Conservation (phyloP, 2,113 vertebrate genomes). For the Polyodon spathula region DNA sequence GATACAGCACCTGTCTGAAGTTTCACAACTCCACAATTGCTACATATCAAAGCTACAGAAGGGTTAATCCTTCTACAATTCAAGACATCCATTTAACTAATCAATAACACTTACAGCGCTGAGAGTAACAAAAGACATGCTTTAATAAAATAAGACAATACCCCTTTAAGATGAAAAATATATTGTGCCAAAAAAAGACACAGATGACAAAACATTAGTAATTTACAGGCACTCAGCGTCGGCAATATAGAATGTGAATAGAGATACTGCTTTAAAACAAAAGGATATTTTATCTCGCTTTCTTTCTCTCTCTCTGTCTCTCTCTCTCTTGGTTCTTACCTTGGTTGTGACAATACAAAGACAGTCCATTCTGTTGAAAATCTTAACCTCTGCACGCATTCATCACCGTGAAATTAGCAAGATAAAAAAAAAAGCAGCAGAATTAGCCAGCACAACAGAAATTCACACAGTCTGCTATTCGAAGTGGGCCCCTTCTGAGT, state of each 20-base stretch:
- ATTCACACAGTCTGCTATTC: conserved; percentile 59
- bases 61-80: too few species aligned
- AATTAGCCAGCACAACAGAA: conserved; percentile 45
- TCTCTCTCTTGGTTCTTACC: conserved; percentile 61
- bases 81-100: too few species aligned
- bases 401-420: conserved; percentile 66
- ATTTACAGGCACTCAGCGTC: conserved; percentile 4
- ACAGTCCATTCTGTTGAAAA: conserved; percentile 77
- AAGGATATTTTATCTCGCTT: conserved; percentile 12
- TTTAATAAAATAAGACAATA: neutral
- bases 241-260: conserved; percentile 5
- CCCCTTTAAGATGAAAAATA: conserved; percentile 8
- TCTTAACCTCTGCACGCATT: conserved; percentile 59
- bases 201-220: conserved; percentile 9
- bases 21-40: neutral
- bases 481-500: conserved; percentile 55
- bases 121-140: neutral
- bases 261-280: conserved; percentile 8
- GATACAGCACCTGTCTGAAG: neutral
- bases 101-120: conserved; percentile 8
- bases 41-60: too few species aligned
- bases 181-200: conserved; percentile 1
- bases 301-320: conserved; percentile 3
- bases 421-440: conserved; percentile 48
- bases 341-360: conserved; percentile 97